Evolutionary conservation across 2,797 vertebrate genomes (phyloP).

Genomic region (Gymnoscopelus braueri): DNA sequence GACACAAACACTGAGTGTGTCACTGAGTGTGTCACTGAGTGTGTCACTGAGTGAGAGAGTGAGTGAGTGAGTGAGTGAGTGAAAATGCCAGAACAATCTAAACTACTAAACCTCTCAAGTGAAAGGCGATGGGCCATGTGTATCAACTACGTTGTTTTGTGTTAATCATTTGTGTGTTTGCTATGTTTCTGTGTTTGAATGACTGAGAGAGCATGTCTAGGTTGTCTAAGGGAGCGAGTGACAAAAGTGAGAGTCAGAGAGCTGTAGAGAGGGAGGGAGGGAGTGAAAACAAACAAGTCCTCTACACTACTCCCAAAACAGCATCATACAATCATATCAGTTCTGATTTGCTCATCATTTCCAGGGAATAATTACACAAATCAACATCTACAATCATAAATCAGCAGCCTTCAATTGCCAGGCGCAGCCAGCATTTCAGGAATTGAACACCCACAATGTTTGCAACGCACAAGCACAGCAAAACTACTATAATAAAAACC

Average conservation of each 20-base stretch:
- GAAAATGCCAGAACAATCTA: too few relatives aligned
- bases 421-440: constrained; percentile 12
- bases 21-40: not conserved
- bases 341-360: constrained; percentile 10
- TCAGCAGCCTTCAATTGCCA: constrained; percentile 15
- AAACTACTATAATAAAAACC: not conserved
- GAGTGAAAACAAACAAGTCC: not conserved
- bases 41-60: not conserved
- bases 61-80: not conserved
- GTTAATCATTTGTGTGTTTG: too few relatives aligned
- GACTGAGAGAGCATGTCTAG: too few relatives aligned
- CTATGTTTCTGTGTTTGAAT: too few relatives aligned
- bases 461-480: constrained; percentile 24
- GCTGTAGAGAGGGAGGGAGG: not conserved
- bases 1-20: not conserved
- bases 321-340: not conserved
- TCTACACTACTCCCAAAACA: not conserved
- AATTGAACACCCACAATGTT: constrained; percentile 26
- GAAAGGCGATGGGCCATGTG: too few relatives aligned
- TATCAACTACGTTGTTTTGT: too few relatives aligned
- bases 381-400: constrained; percentile 10
- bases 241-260: not conserved
- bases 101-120: too few relatives aligned
- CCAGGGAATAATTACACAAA: constrained; percentile 6
- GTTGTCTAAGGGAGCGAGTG: not conserved